Conservation (phyloP, 30 jellyfish, hydroid and myxozoan genomes). For the Pelagia noctiluca region DNA sequence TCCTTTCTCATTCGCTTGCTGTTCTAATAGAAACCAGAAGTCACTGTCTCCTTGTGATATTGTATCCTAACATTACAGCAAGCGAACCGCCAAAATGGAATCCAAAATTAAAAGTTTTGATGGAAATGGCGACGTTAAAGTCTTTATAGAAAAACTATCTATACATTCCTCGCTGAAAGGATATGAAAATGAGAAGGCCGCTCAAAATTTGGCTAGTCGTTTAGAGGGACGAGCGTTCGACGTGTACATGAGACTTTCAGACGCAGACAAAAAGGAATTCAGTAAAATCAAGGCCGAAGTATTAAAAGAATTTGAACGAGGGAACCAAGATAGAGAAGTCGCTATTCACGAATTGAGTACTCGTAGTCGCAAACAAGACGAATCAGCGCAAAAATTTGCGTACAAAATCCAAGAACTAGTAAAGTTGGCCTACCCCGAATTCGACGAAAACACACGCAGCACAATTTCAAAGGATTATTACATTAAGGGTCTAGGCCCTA, state of each 20-base stretch:
- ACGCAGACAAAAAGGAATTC: background rate
- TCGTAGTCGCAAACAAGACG: slow-evolving; percentile 22
- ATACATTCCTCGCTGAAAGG: slow-evolving; percentile 1
- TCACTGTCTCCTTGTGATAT: too few relatives aligned
- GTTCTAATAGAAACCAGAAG: too few relatives aligned
- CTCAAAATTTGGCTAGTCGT: background rate
- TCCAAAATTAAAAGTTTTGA: too few relatives aligned
- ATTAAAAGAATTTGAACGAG: slow-evolving; percentile 46
- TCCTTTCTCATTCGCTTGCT: too few relatives aligned
- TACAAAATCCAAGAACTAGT: background rate
- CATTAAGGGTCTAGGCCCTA: slow-evolving; percentile 49
- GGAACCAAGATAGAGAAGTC: slow-evolving; percentile 35
- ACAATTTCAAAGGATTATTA: slow-evolving; percentile 40
- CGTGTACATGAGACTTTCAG: background rate
- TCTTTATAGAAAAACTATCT: background rate
- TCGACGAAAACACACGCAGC: background rate
- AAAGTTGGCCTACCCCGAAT: slow-evolving; percentile 42
- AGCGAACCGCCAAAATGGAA: too few relatives aligned
- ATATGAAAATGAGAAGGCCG: background rate
- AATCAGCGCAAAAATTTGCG: slow-evolving; percentile 52
- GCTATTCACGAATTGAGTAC: slow-evolving; percentile 39
- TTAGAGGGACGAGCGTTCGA: background rate
- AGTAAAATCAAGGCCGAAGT: slow-evolving; percentile 32
- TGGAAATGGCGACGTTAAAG: too few relatives aligned
- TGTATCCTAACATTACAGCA: too few relatives aligned